Percentiles rank a stretch among this genome's conserved stretches.
Conservation (phyloP, 2,797 vertebrate genomes). For the Paratrypauchen microcephalus region DNA sequence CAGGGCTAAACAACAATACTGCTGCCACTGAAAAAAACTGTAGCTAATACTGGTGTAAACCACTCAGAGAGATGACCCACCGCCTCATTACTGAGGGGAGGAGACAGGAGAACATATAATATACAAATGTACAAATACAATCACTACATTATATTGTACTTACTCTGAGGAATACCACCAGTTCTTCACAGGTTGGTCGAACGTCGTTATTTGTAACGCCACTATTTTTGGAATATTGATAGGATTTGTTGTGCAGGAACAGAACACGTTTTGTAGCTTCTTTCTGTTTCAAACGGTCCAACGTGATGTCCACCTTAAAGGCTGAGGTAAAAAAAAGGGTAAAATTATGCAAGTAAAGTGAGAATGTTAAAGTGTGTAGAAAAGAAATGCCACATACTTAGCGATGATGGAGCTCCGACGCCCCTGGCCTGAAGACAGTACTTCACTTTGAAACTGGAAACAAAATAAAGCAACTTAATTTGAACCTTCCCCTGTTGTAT, state of each 20-base stretch:
- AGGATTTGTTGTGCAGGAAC: slow-evolving; percentile 82
- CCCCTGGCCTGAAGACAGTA: slow-evolving; percentile 90
- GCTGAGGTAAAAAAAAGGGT: slow-evolving; percentile 67
- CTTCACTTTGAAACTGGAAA: slow-evolving; percentile 86
- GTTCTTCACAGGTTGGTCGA: slow-evolving; percentile 84
- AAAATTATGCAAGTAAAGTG: not conserved
- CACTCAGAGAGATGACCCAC: too few species aligned
- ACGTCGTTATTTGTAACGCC: slow-evolving; percentile 77
- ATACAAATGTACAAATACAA: too few species aligned
- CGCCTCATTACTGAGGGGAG: too few species aligned
- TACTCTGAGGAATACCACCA: slow-evolving; percentile 86
- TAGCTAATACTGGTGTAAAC: too few species aligned
- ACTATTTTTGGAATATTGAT: slow-evolving; percentile 88
- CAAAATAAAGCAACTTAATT: too few species aligned
- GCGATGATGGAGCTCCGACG: slow-evolving; percentile 73
- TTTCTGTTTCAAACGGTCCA: slow-evolving; percentile 96
- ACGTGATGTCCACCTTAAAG: slow-evolving; percentile 87
- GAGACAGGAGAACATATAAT: too few species aligned
- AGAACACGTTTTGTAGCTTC: slow-evolving; percentile 89
- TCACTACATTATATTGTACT: slow-evolving; percentile 36
- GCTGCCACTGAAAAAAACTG: too few species aligned
- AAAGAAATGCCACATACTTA: slow-evolving; percentile 79
- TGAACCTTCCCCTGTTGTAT: too few species aligned
- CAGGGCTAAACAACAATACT: too few species aligned
- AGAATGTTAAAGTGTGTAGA: not conserved